Conservation (phyloP, 2,797 vertebrate species). For the Lagocephalus sceleratus region DNA sequence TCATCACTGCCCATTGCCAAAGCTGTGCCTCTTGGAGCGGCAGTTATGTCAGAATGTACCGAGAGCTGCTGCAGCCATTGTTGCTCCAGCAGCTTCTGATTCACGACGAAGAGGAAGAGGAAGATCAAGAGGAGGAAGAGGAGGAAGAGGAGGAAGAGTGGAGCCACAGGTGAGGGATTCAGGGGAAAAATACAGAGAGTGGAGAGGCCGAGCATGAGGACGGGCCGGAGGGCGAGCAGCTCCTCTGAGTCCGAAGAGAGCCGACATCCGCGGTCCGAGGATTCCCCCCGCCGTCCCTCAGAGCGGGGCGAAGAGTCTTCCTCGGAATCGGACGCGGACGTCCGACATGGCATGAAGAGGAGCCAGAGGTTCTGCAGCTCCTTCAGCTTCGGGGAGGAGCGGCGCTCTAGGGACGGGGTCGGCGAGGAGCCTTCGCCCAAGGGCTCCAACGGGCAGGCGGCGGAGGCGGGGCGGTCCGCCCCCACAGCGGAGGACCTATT, state of each 20-base stretch:
- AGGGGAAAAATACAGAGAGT: conserved; percentile 10
- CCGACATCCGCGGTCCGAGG: conserved; percentile 18
- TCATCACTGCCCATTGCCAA: conserved; percentile 65
- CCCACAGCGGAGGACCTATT: conserved; percentile 10
- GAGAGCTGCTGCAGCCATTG: conserved; percentile 39
- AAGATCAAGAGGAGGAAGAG: conserved; percentile 15
- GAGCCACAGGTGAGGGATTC: conserved; percentile 14
- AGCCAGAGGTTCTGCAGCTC: conserved; percentile 60
- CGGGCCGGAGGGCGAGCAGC: conserved; percentile 48
- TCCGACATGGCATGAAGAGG: conserved; percentile 58
- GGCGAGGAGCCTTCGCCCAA: conserved; percentile 15
- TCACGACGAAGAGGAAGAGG: conserved; percentile 4
- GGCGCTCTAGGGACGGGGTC: conserved; percentile 10
- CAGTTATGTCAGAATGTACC: conserved; percentile 65
- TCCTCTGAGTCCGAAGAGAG: conserved; percentile 49
- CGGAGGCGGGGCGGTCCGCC: conserved; percentile 20
- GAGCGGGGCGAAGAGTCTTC: conserved; percentile 17
- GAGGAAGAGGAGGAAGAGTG: conserved; percentile 10
- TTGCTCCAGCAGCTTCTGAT: conserved; percentile 19
- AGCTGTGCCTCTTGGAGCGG: conserved; percentile 58
- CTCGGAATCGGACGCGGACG: conserved; percentile 24
- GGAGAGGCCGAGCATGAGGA: conserved; percentile 38
- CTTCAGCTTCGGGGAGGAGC: conserved; percentile 54
- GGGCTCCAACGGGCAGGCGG: conserved; percentile 22
- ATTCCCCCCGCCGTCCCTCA: conserved; percentile 24